These are phyloP conservation scores for Catocala fraxini DNA, from an alignment of 2,888 invertebrate genomes.

Conservation along the genomic window DNA sequence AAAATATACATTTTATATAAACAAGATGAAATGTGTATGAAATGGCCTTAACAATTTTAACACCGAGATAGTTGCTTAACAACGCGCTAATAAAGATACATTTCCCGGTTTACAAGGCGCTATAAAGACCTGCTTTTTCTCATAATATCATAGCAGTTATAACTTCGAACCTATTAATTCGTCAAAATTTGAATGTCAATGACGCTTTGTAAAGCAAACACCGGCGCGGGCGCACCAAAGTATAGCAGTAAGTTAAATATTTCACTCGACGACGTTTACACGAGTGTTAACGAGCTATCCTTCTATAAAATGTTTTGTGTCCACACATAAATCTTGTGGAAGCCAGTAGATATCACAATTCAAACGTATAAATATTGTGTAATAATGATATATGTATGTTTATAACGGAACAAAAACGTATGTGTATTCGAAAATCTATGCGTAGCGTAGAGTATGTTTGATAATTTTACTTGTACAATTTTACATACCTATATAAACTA, in stretches of 20 bases:
- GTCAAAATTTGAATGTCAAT: conserved; percentile 80
- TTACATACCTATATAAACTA: too few species aligned
- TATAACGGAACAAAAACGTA: conserved; percentile 71
- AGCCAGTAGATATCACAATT: conserved; percentile 70
- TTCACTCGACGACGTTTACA: conserved; percentile 79
- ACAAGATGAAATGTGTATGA: too few species aligned
- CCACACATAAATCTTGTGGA: conserved; percentile 78
- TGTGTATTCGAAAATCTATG: conserved; percentile 49
- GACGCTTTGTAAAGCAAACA: conserved; percentile 70
- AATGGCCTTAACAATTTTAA: neutral
- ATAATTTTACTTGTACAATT: conserved; percentile 10
- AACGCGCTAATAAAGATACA: conserved; percentile 25
- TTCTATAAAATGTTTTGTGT: conserved; percentile 80
- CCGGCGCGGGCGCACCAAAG: conserved; percentile 50
- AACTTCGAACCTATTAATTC: conserved; percentile 57
- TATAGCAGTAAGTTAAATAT: conserved; percentile 65
- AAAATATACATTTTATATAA: too few species aligned
- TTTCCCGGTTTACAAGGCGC: conserved; percentile 25
- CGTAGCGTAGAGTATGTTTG: conserved; percentile 9
- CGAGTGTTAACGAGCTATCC: conserved; percentile 83
- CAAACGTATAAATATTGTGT: conserved; percentile 77
- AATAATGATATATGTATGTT: conserved; percentile 76
- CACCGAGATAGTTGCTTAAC: neutral
- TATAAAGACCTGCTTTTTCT: conserved; percentile 24
- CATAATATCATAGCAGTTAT: conserved; percentile 30